These are phyloP conservation scores for Helobdella robusta DNA, from an alignment of 2,888 invertebrate genomes.

Conservation along the genomic window DNA sequence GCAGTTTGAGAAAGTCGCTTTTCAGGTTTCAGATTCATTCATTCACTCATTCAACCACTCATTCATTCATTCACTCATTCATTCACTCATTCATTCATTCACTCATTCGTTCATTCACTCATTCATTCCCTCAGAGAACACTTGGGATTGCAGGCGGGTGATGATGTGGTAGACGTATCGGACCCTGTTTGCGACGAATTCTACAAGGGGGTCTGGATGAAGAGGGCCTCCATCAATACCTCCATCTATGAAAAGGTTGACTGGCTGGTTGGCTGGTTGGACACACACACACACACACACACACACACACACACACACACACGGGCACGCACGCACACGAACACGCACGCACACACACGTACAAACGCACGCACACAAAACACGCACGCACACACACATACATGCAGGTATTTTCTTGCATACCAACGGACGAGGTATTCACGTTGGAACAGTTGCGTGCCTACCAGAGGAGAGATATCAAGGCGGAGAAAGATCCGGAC, in stretches of 20 bases:
- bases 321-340: conserved; percentile 80
- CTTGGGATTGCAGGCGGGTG: conserved; percentile 60
- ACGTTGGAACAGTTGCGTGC: conserved; percentile 62
- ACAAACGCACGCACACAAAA: no score
- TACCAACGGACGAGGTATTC: conserved; percentile 74
- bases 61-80: no score
- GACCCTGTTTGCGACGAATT: conserved; percentile 75
- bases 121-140: conserved; percentile 62
- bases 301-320: conserved; percentile 59
- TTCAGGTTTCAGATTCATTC: conserved; percentile 57
- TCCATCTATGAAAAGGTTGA: conserved; percentile 72
- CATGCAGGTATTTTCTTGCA: conserved; percentile 73
- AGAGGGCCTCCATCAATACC: conserved; percentile 71
- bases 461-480: conserved; percentile 64
- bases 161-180: conserved; percentile 55
- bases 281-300: not conserved
- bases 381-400: conserved; percentile 10
- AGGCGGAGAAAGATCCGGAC: conserved; percentile 65
- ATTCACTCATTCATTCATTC: no score
- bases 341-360: conserved; percentile 50
- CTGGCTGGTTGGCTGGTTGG: not conserved
- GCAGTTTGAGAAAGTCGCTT: conserved; percentile 69
- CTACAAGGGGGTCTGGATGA: conserved; percentile 73
- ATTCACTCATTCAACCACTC: no score
- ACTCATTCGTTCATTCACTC: no score